Base-by-base conservation (phyloP, 2,888 invertebrate genomes). In the Schizaphis graminum region DNA sequence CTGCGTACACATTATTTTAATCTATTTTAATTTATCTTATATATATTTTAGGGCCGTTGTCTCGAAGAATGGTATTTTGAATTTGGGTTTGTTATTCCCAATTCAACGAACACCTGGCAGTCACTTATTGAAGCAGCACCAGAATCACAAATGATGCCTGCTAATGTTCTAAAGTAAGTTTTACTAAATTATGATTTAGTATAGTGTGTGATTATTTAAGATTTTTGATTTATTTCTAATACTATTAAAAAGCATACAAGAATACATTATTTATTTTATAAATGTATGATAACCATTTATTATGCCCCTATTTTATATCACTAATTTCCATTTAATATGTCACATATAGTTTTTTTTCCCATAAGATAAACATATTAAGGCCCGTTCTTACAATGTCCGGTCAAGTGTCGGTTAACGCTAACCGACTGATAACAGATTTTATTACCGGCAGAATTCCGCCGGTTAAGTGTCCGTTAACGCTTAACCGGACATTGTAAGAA, bases 81-180 rank as follows among this genome's bases (percentile, higher is more conserved):
- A 96, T 99, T 99, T 97, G 99, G 99, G 86, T 99, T 98, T 96
- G 99, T 99, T 35, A 99, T 99, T 95, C 98, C 99, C 1, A 98
- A 99, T 95, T 99, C 99, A 21, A 99, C 99, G 87, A 99, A 99
- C 96, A 99, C 99, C 26, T 99, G 99, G 99, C 99, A 99, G 96
- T 99, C 99, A 93, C 97, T 99, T 94, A 99, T 99, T 95, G 99
- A 99, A 96, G 99, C 99, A 26, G 99, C 99, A 0, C 99, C 99
- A 0, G 99, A 99, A 96, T 98, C 98, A 93, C 99, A 99, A 96
- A 99, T 99, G 99, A 99, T 99, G 99, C 99, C 99, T n/a, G 99
- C 99, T 11, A 98, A 98, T 96, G 97, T 99, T 95, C 97, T 99
- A 95, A 99, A 99, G 99, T 99, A 96, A 96, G 96, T 94, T 28